Base-by-base conservation (phyloP, 1,140 invertebrate genomes). In the Portunus trituberculatus region DNA sequence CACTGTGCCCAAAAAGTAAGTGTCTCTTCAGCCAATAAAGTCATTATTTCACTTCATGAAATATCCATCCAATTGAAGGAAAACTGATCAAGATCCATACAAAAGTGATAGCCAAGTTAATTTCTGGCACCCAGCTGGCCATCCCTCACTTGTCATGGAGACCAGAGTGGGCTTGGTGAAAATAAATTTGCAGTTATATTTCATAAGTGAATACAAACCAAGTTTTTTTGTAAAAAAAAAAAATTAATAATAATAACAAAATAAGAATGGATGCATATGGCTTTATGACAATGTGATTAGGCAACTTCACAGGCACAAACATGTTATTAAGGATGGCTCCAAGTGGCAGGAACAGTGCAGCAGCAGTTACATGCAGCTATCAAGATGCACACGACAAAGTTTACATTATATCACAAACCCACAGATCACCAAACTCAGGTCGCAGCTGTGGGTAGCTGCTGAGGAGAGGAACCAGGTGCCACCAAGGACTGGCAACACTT, bases 321-420 rank as follows among this genome's bases (percentile, higher is more conserved):
- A 76, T n/a, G 67, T 76, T 76, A 76, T 20, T 76, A 25, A 76
- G 67, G 67, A 76, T n/a, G 67, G 67, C 67, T 76, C 20, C 67
- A 20, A 76, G 67, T 76, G 67, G 67, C 67, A 76, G 67, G 67
- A 76, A 76, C 67, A 76, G 20, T 20, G n/a, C 67, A 7, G 67
- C 25, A n/a, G n/a, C 67, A 20, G 67, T n/a, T n/a, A 8, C 67
- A 76, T 7, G 67, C 25, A n/a, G 67, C 67, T 20, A n/a, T 76
- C 67, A 76, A 76, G 6, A 8, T 76, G n/a, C 67, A 76, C 67
- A n/a, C n/a, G 25, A 25, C 67, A 8, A 76, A 76, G 1, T 8
- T 76, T 76, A n/a, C n/a, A n/a, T n/a, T n/a, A n/a, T 76, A 76
- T 76, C 67, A 76, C 67, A 76, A 76, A n/a, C 25, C 67, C 67